These are phyloP conservation scores for Microctenopoma stevenorrisi DNA, from an alignment of 2,797 vertebrate species.

Conservation along the genomic window DNA sequence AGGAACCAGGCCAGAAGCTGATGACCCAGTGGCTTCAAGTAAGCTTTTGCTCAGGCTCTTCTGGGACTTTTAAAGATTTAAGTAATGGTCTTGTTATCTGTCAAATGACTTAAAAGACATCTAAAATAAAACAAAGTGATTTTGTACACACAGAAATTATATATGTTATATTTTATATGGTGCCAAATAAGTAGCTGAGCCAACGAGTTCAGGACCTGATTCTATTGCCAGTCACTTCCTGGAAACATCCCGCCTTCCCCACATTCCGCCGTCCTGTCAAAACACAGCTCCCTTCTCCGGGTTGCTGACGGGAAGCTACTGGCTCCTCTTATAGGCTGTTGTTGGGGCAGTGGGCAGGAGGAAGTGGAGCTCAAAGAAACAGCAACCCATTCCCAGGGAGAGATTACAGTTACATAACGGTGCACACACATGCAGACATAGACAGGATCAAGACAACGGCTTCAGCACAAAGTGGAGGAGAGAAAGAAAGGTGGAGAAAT, in stretches of 20 bases:
- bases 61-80: conserved; percentile 9
- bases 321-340: conserved; percentile 51
- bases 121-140: too few relatives aligned
- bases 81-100: conserved; percentile 1
- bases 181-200: conserved; percentile 57
- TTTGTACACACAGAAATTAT: too few relatives aligned
- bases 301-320: conserved; percentile 52
- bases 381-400: conserved; percentile 68
- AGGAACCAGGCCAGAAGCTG: conserved; percentile 62
- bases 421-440: conserved; percentile 20
- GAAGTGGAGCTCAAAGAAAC: conserved; percentile 58
- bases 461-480: conserved; percentile 45
- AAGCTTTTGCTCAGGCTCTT: not conserved
- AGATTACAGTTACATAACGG: conserved; percentile 71
- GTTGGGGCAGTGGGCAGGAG: conserved; percentile 45
- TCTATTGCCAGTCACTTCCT: conserved; percentile 75
- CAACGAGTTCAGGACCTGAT: conserved; percentile 58
- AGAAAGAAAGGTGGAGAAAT: conserved; percentile 53
- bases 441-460: conserved; percentile 66
- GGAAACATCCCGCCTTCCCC: conserved; percentile 68
- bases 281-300: conserved; percentile 61
- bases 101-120: conserved; percentile 14
- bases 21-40: conserved; percentile 57
- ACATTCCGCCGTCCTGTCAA: conserved; percentile 71
- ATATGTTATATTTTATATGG: conserved; percentile 17